phyloP scores from a whole-genome alignment of 2,113 vertebrate genomes.

The Coptodon bakossiorum region DNA sequence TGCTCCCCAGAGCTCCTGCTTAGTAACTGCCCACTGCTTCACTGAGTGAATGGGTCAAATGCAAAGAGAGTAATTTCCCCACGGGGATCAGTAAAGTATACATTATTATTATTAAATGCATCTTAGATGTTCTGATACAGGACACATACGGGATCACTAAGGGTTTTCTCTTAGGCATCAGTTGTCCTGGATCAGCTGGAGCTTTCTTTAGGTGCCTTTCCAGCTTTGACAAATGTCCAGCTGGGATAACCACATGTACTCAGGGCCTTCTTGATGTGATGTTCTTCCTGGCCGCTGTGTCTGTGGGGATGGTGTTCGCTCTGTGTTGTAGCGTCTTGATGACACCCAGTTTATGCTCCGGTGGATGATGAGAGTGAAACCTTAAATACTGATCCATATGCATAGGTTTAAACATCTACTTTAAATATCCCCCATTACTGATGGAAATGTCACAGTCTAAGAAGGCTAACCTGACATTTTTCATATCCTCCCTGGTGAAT shows the following conservation, averaged over 20 bases:
- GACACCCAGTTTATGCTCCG: not conserved
- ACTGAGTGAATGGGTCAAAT: not conserved
- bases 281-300: not conserved
- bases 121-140: too few species aligned
- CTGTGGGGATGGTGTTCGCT: rapidly evolving
- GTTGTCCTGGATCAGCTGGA: rapidly evolving
- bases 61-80: not conserved
- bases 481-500: not conserved
- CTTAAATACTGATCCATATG: not conserved
- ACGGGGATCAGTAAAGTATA: not conserved
- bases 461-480: not conserved
- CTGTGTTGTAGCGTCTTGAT: not conserved
- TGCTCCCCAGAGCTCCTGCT: not conserved
- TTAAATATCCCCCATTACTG: not conserved
- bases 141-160: not conserved
- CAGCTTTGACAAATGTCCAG: not conserved
- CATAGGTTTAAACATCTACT: not conserved
- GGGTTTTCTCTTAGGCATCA: not conserved
- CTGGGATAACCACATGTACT: not conserved
- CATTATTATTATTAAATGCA: not conserved
- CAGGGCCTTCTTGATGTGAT: not conserved
- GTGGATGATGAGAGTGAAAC: not conserved
- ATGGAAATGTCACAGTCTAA: rapidly evolving
- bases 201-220: rapidly evolving
- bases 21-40: not conserved